These are phyloP conservation scores for Machaerirhynchus nigripectus DNA, from an alignment of 2,113 vertebrate species.

Conservation along the genomic window DNA sequence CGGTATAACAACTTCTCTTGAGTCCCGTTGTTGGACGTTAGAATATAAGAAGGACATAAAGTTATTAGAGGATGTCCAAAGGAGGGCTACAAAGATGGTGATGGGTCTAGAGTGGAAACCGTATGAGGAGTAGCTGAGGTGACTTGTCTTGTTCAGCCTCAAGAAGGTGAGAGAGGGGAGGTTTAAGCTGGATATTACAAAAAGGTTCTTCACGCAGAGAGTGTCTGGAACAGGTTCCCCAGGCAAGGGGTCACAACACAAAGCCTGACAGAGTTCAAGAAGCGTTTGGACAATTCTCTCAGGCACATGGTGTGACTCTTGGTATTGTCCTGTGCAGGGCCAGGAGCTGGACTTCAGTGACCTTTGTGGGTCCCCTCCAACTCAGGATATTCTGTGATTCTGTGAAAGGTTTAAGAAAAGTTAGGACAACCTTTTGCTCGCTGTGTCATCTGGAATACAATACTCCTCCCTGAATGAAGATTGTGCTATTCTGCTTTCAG, in stretches of 20 bases:
- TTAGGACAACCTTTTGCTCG: neutral
- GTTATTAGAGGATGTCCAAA: neutral
- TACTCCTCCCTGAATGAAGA: neutral
- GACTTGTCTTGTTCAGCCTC: neutral
- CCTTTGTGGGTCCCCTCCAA: neutral
- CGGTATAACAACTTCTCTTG: neutral
- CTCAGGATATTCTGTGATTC: neutral
- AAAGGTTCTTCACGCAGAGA: neutral
- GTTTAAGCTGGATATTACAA: neutral
- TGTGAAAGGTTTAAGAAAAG: neutral
- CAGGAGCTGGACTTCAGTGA: neutral
- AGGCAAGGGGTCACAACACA: neutral
- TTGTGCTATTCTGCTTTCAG: neutral
- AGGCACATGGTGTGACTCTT: neutral
- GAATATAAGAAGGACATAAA: neutral
- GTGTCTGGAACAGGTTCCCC: neutral
- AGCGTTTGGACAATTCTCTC: neutral
- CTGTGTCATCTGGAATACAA: neutral
- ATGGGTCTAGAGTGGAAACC: neutral
- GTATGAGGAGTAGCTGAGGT: neutral
- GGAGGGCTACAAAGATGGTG: neutral
- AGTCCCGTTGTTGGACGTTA: neutral
- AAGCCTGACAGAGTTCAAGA: neutral
- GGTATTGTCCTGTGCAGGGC: neutral
- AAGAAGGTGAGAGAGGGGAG: neutral